These are phyloP conservation scores for Stomorhina lunata DNA, from an alignment of 2,888 invertebrate genomes.

Conservation along the genomic window DNA sequence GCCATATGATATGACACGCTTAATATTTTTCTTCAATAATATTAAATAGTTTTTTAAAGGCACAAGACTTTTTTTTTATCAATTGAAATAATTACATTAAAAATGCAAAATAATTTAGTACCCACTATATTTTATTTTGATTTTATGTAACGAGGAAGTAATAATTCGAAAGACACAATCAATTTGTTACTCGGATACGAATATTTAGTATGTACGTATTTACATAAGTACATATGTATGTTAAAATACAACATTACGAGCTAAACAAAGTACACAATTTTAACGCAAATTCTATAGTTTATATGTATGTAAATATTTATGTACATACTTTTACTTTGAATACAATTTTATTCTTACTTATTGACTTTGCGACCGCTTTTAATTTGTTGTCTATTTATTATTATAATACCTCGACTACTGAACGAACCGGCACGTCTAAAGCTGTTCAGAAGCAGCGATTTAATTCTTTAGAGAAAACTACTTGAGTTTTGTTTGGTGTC, in stretches of 20 bases:
- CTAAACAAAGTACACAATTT: not conserved
- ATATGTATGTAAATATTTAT: not conserved
- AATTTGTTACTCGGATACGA: not conserved
- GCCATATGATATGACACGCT: too few relatives aligned
- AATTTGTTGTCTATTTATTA: conserved; percentile 34
- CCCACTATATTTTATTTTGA: too few relatives aligned
- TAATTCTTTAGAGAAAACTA: not conserved
- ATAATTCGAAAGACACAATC: not conserved
- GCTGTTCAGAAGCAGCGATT: conserved; percentile 20
- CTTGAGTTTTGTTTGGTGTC: not conserved
- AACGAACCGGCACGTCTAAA: not conserved
- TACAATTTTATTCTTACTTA: not conserved
- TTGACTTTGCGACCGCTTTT: conserved; percentile 4
- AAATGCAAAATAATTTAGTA: too few relatives aligned
- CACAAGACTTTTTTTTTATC: too few relatives aligned
- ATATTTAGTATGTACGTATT: not conserved
- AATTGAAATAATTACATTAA: too few relatives aligned
- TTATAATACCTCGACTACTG: conserved; percentile 38
- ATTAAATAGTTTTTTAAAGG: too few relatives aligned
- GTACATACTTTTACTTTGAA: not conserved
- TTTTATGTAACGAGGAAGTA: not conserved
- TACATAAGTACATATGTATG: not conserved
- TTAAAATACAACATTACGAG: not conserved
- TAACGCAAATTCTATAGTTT: not conserved
- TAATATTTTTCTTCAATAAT: too few relatives aligned